These are phyloP conservation scores for Motacilla tschutschensis DNA, from an alignment of 2,113 vertebrate species.

Conservation along the genomic window DNA sequence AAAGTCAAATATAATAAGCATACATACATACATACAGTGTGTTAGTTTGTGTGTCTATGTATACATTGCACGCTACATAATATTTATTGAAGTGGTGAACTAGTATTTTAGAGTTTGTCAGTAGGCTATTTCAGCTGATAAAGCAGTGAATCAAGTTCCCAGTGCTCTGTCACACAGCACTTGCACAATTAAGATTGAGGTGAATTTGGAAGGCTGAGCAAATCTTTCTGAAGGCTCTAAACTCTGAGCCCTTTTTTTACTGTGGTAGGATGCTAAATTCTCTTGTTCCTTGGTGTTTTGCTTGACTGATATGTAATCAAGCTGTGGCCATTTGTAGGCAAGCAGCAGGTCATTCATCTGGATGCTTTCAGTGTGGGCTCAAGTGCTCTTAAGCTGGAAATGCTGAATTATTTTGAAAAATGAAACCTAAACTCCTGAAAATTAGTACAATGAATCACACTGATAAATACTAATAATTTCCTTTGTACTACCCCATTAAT, in stretches of 20 bases:
- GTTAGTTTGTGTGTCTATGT: accelerated
- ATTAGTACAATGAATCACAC: conserved; percentile 51
- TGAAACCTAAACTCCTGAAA: neutral
- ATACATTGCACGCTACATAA: neutral
- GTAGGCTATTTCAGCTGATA: neutral
- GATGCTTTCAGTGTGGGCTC: neutral
- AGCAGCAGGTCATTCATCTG: conserved; percentile 16
- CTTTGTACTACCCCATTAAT: conserved; percentile 5
- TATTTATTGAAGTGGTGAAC: neutral
- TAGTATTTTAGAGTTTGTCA: neutral
- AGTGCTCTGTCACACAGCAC: neutral
- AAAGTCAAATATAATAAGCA: neutral
- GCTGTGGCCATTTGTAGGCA: neutral
- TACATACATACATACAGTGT: accelerated
- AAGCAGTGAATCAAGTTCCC: neutral
- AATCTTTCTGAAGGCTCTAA: neutral
- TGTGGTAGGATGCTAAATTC: neutral
- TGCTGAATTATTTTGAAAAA: conserved; percentile 10
- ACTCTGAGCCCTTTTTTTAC: neutral
- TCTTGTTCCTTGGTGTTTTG: neutral
- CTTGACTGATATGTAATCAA: neutral
- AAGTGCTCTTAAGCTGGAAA: neutral
- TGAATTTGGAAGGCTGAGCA: neutral
- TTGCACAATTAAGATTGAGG: neutral
- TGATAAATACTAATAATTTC: conserved; percentile 59